Percentiles rank a stretch among this genome's conserved stretches.
phyloP scores from a whole-genome alignment of 2,113 vertebrate species.

The Aleadryas rufinucha region DNA sequence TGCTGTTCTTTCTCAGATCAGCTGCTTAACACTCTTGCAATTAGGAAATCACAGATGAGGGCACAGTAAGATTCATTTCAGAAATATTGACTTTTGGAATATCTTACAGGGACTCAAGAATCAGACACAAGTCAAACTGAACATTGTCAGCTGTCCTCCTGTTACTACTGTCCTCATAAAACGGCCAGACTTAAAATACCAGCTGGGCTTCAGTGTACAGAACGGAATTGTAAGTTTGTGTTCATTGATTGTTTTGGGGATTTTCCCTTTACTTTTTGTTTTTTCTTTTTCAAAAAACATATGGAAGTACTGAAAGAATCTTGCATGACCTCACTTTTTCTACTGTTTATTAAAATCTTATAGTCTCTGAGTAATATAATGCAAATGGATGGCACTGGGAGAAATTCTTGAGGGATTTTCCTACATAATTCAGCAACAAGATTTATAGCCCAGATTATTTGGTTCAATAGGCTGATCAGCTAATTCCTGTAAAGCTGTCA shows the following conservation, averaged over 20 bases:
- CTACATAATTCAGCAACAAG: neutral
- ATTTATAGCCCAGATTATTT: neutral
- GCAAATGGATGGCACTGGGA: neutral
- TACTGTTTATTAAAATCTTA: neutral
- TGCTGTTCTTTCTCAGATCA: neutral
- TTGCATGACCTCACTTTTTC: neutral
- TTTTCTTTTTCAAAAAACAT: neutral
- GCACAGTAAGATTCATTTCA: neutral
- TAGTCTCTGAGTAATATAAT: neutral
- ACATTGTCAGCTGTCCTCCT: slow-evolving; percentile 97
- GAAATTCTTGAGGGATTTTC: neutral
- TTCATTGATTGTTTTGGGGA: neutral
- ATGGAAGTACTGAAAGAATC: neutral
- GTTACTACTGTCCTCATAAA: slow-evolving; percentile 98
- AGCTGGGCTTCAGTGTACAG: slow-evolving; percentile 98
- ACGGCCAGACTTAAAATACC: slow-evolving; percentile 96
- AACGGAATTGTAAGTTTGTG: slow-evolving; percentile 92
- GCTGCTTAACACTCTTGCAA: neutral
- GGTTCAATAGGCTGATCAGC: neutral
- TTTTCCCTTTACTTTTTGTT: no score
- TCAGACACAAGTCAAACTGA: slow-evolving; percentile 95
- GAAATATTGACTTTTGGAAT: neutral
- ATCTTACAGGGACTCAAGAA: slow-evolving; percentile 91
- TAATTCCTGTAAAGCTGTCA: neutral
- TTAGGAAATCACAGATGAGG: neutral